Percentiles rank a stretch among this genome's conserved stretches.
Evolutionary conservation across 2,888 invertebrate genomes (phyloP).

Genomic region (Phortica okadai): DNA sequence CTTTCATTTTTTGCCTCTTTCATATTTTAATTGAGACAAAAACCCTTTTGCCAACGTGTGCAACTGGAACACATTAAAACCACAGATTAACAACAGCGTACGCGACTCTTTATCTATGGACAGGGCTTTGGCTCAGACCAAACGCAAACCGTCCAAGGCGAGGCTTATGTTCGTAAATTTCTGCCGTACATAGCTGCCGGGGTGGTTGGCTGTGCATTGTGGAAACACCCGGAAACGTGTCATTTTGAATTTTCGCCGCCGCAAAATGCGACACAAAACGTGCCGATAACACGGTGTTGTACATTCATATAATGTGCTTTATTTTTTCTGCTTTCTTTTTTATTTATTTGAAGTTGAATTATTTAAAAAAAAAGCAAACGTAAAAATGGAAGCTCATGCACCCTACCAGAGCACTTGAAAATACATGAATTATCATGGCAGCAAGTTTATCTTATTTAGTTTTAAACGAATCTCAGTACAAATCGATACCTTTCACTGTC

Average conservation of each 20-base stretch:
- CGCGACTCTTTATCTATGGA: conserved; percentile 8
- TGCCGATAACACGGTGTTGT: conserved; percentile 72
- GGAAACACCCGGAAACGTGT: conserved; percentile 60
- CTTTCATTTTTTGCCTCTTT: conserved; percentile 29
- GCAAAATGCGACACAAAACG: conserved; percentile 62
- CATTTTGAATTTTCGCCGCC: conserved; percentile 63
- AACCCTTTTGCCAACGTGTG: conserved; percentile 68
- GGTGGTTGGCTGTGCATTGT: conserved; percentile 29
- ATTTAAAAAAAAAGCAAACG: too few relatives aligned
- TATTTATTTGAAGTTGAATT: conserved; percentile 11
- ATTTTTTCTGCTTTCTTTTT: conserved; percentile 14
- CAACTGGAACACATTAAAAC: conserved; percentile 67
- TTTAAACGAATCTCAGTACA: too few relatives aligned
- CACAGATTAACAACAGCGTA: conserved; percentile 63
- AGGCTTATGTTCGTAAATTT: too few relatives aligned
- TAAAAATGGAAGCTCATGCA: too few relatives aligned
- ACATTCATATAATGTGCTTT: conserved; percentile 50
- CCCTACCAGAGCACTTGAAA: too few relatives aligned
- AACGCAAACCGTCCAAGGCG: too few relatives aligned
- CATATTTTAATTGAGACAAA: conserved; percentile 46
- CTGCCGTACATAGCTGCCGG: not conserved
- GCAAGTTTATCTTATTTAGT: too few relatives aligned
- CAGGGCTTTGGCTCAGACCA: not conserved
- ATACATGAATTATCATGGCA: too few relatives aligned
- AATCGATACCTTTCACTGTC: too few relatives aligned